Base-by-base conservation (phyloP, 2,888 invertebrate species). In the Chrysomela aeneicollis region DNA sequence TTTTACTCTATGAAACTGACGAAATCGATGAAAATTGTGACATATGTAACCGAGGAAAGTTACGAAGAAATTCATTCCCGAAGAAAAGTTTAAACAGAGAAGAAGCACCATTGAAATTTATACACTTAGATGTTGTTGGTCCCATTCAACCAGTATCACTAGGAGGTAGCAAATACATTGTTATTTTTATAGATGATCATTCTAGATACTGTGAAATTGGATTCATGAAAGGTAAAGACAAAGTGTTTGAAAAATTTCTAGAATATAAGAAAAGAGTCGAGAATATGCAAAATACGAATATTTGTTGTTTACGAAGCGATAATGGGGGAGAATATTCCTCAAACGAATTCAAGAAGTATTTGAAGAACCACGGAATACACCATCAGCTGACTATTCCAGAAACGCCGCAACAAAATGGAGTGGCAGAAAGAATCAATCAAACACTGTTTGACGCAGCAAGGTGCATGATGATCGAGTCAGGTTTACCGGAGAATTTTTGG, bases 101-200 rank as follows among this genome's bases (percentile, higher is more conserved):
- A 35, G 10, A 8, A 2, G 2, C 6, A 4, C 32, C 32, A 35
- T 10, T 35, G 6, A 10, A 8, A 9, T 10, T 35, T 2, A 35
- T 53, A 15, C 30, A 32, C 17, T 30, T 32, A 5, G 32, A 32
- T 12, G 53, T 32, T 5, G 32, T 53, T 46, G 78, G 77, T 2
- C 74, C 78, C 0, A 76, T 78, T 74, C 70, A 74, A 50, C 74
- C 72, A 1, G 17, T 32, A 5, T 73, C 76, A 1, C 68, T 68
- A n/a, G 63, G 74, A 19, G 71, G 70, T 17, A 75, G 75, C 42
- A 63, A 71, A n/a, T 78, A 75, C 60, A 21, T 77, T 0, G 10
- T 78, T 1, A 78, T 74, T 0, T 67, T 79, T 9, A 77, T 77
- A 12, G 78, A 79, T 59, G 79, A 80, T 68, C 78, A 60, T 60